Percentiles rank a stretch among this genome's conserved stretches.
Evolutionary conservation across 2,888 invertebrate species (phyloP).

Genomic region (Platycnemis pennipes): DNA sequence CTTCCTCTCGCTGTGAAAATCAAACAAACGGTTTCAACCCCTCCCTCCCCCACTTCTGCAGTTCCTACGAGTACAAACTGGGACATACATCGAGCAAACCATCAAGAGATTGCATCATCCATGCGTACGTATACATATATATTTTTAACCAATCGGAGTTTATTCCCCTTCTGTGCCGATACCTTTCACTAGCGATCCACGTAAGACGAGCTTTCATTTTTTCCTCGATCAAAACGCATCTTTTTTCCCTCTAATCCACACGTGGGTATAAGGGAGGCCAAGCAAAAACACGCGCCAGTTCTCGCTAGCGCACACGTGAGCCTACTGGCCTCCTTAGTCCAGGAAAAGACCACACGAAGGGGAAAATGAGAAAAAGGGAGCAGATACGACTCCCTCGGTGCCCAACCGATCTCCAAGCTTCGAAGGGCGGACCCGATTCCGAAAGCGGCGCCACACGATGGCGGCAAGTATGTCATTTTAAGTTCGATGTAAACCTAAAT

Average conservation of each 20-base stretch:
- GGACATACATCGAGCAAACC: too few species aligned
- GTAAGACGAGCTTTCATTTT: not conserved
- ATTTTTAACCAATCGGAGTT: not conserved
- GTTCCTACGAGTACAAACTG: too few species aligned
- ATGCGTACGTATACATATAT: too few species aligned
- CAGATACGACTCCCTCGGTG: too few species aligned
- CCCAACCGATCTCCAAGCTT: too few species aligned
- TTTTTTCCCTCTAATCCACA: not conserved
- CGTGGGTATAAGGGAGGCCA: not conserved
- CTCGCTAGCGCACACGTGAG: not conserved
- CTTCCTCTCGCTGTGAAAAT: not conserved
- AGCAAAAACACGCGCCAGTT: not conserved
- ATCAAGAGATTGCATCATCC: too few species aligned
- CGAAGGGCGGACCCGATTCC: not conserved
- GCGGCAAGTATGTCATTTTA: too few species aligned
- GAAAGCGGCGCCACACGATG: too few species aligned
- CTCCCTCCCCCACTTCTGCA: too few species aligned
- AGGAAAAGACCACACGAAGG: not conserved
- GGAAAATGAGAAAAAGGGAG: not conserved
- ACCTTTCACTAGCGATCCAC: not conserved
- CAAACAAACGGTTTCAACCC: not conserved
- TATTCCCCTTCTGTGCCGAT: not conserved
- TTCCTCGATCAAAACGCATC: not conserved
- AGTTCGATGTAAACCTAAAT: too few species aligned
- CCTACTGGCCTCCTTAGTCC: constrained; percentile 5